These are phyloP conservation scores for Clarias batrachus DNA, from an alignment of 2,113 vertebrate species.

Conservation along the genomic window DNA sequence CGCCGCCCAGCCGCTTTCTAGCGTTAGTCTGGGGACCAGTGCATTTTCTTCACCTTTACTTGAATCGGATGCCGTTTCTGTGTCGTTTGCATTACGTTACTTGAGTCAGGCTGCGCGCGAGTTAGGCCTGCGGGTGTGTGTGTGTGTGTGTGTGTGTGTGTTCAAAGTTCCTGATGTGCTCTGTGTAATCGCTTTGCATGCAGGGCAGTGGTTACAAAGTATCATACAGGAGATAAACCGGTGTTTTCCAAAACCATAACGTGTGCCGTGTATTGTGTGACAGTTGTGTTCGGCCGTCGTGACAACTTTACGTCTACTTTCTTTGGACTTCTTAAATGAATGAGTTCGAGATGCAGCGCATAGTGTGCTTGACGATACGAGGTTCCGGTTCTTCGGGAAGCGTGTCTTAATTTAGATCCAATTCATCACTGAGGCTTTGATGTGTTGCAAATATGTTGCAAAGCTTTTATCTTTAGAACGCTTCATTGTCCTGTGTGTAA, in stretches of 20 bases:
- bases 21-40: neutral
- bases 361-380: neutral
- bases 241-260: neutral
- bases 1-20: neutral
- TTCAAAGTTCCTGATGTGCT: constrained; percentile 14
- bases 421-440: neutral
- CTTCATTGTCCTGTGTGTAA: neutral
- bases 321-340: neutral
- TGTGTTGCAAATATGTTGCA: neutral
- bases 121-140: constrained; percentile 4
- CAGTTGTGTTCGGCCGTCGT: neutral
- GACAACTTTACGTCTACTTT: neutral
- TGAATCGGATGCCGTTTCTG: neutral
- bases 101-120: neutral
- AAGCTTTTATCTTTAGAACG: neutral
- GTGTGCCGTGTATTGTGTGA: neutral
- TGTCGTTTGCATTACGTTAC: neutral
- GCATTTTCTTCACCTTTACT: neutral
- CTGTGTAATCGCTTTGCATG: neutral
- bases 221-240: neutral
- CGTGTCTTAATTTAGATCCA: neutral
- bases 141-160: neutral
- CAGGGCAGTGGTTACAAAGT: neutral
- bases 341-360: neutral
- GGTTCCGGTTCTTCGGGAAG: neutral